Base-by-base conservation (phyloP, 2,113 vertebrate species). In the Hemiprocne comata region DNA sequence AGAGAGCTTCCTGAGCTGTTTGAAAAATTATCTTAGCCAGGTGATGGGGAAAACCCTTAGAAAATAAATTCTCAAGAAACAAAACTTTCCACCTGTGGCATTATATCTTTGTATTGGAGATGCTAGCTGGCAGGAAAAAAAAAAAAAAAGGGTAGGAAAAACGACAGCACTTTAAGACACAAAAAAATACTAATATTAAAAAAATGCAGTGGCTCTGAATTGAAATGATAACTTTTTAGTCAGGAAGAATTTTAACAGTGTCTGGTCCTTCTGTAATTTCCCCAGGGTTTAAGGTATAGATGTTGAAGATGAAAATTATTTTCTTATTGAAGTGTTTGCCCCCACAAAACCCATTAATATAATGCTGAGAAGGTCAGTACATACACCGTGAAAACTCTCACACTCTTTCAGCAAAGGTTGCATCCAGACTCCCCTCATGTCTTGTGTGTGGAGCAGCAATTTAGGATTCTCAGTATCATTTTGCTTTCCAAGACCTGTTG, bases 121-220 rank as follows among this genome's bases (percentile, higher is more conserved):
- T 76, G 18, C 17, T 34, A 51, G 25, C 15, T 54, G 81, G 51
- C 38, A 74, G 61, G 21, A 64, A 65, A 87, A 75, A 57, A 51
- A 7, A 31, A 40, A 4, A 9, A 40, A 36, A 69, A 33, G 12
- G 24, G 28, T 78, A 16, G 33, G 23, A 48, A 23, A 65, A 75
- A 36, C 1, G 0, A 54, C 18, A 50, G 44, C 19, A 54, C 31
- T 70, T 75, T 58, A 60, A 85, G 69, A 48, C 26, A 65, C 11
- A 44, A 42, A 86, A 6, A 0, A 1, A 11, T 71, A 0, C 0
- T 13, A 76, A 0, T 0, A 51, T 54, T 58, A 64, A 65, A 79
- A 71, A 77, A 70, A 48, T 23, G 31, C 2, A 3, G 50, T 31
- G 34, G 50, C 36, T 62, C 33, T 74, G 38, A 73, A 84, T 48